Evolutionary conservation across 2,113 vertebrate species (phyloP), one percentile per base, ranked within the genome.

Genomic region (Nothobranchius kuhntae): DNA sequence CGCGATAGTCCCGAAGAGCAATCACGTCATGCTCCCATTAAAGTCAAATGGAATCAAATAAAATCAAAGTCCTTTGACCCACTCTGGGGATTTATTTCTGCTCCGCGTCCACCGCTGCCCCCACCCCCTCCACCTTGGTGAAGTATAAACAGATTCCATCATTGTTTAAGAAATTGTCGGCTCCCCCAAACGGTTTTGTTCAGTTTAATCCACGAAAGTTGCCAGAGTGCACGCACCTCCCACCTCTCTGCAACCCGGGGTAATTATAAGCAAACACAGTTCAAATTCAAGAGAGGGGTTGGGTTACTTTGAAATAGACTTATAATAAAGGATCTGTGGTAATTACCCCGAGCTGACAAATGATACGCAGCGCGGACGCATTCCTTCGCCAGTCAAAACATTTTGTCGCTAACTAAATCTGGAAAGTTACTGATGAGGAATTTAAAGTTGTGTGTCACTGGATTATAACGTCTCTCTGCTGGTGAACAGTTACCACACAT

Each of bases 281-380:
- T 69, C 51, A 81, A 83, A 68, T 69, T 78, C 61, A 56, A 73
- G 73, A 51, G 57, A 68, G 55, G 82, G 46, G 50, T 78, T 80
- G 71, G 15, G 83, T 71, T 89, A 82, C 89, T 77, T 78, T 74
- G 69, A 88, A 80, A 75, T 81, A 58, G 51, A 77, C 65, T 76
- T 61, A 85, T 66, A 68, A 78, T 86, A 8, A 0, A 67, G 61
- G 78, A 84, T 72, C 60, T 68, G 86, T 80, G 89, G 83, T 85
- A 86, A 88, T 89, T 86, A 88, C 68, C 77, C 86, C 85, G 87
- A 90, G 81, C 78, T 93, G 91, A 92, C 86, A 91, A 91, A 91
- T 13, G 77, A 91, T 84, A 81, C 1, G 1, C 61, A 65, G 64
- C 77, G 85, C 71, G 78, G 84, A 66, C 71, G 42, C 58, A 5